Conservation (phyloP, 2,888 invertebrate species). For the Acronicta aceris region DNA sequence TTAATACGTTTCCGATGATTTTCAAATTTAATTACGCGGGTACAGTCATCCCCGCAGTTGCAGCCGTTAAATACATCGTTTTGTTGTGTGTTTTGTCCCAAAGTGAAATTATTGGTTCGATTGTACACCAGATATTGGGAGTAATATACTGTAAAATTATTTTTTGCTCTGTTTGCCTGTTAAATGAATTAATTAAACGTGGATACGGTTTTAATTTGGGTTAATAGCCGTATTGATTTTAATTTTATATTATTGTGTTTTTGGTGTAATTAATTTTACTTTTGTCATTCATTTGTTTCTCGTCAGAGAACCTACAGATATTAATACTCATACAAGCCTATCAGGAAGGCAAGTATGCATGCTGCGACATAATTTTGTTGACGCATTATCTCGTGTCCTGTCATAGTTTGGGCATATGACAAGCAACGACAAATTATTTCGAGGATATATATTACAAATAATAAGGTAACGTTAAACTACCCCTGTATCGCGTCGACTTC, state of each 20-base stretch:
- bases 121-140: constrained; percentile 43
- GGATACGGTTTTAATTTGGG: constrained; percentile 43
- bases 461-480: too few relatives aligned
- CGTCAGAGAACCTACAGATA: too few relatives aligned
- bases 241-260: constrained; percentile 29
- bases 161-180: constrained; percentile 39
- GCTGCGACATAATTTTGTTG: too few relatives aligned
- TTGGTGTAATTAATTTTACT: constrained; percentile 1
- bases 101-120: constrained; percentile 46
- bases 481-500: too few relatives aligned
- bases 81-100: constrained; percentile 49
- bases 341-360: too few relatives aligned
- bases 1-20: constrained; percentile 59
- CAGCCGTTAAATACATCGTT: constrained; percentile 48
- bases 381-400: too few relatives aligned
- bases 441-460: too few relatives aligned
- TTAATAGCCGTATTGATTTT: constrained; percentile 36
- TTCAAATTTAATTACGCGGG: constrained; percentile 57
- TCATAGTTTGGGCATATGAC: too few relatives aligned
- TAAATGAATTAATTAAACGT: constrained; percentile 46
- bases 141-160: constrained; percentile 30
- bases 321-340: too few relatives aligned
- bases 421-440: too few relatives aligned
- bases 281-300: constrained; percentile 14
- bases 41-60: constrained; percentile 41